Conservation (phyloP, 2,113 vertebrate genomes). For the Calonectris borealis region DNA sequence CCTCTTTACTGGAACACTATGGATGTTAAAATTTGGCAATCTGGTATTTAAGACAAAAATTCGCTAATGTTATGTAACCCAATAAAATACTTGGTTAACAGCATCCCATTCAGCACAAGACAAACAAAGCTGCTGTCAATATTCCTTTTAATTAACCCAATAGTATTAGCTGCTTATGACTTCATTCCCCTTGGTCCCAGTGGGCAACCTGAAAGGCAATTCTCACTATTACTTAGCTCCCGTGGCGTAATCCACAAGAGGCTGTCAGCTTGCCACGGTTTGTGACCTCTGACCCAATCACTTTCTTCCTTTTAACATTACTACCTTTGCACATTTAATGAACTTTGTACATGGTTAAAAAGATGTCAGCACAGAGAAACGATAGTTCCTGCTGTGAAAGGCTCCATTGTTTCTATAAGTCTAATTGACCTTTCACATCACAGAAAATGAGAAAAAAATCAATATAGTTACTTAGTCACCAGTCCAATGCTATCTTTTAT, state of each 20-base stretch:
- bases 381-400: conserved; percentile 77
- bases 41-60: conserved; percentile 52
- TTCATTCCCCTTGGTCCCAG: conserved; percentile 55
- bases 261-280: conserved; percentile 64
- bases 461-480: conserved; percentile 77
- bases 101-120: conserved; percentile 45
- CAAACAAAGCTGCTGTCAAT: conserved; percentile 70
- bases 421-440: conserved; percentile 84
- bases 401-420: conserved; percentile 77
- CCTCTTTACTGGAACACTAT: background rate
- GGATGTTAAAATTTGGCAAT: conserved; percentile 32
- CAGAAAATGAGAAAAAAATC: conserved; percentile 78
- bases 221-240: conserved; percentile 73
- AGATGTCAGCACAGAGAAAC: conserved; percentile 72
- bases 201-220: conserved; percentile 71
- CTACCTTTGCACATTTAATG: conserved; percentile 77
- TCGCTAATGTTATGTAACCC: conserved; percentile 46
- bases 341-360: conserved; percentile 77
- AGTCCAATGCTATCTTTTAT: conserved; percentile 70
- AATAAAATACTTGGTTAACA: conserved; percentile 50
- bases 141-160: conserved; percentile 76
- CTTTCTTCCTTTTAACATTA: conserved; percentile 67
- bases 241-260: conserved; percentile 46
- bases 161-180: conserved; percentile 70
- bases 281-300: conserved; percentile 71